Evolutionary conservation across 2,888 invertebrate genomes (phyloP).

Genomic region (Abrostola triplasia): DNA sequence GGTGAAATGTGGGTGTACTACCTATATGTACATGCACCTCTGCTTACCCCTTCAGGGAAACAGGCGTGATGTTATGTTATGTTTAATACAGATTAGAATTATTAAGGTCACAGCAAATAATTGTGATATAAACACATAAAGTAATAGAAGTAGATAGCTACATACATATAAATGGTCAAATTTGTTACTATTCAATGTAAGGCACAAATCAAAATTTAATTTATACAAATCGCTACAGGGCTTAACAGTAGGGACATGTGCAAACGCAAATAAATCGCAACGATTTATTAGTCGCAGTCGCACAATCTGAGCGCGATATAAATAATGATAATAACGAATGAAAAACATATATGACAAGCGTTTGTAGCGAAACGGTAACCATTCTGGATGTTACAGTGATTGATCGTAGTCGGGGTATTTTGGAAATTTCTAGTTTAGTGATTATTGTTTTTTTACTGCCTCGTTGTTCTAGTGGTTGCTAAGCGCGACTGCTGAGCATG

Average conservation of each 20-base stretch:
- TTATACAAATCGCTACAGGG: constrained; percentile 54
- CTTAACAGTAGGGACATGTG: constrained; percentile 62
- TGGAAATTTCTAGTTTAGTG: constrained; percentile 6
- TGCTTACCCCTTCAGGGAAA: too few relatives aligned
- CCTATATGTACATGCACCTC: too few relatives aligned
- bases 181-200: constrained; percentile 15
- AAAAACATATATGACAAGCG: constrained; percentile 66
- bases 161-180: too few relatives aligned
- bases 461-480: background rate
- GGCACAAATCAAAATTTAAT: constrained; percentile 55
- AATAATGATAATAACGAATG: constrained; percentile 74
- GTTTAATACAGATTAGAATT: too few relatives aligned
- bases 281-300: constrained; percentile 61
- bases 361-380: constrained; percentile 57
- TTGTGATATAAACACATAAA: too few relatives aligned
- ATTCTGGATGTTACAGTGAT: constrained; percentile 46
- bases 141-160: too few relatives aligned
- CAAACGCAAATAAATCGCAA: constrained; percentile 69
- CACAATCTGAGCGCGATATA: constrained; percentile 64
- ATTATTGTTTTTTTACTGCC: background rate
- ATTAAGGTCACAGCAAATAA: too few relatives aligned
- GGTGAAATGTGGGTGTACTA: too few relatives aligned
- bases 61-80: too few relatives aligned
- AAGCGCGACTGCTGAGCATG: background rate
- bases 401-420: constrained; percentile 11